These are phyloP conservation scores for Danaus chrysippus DNA, from an alignment of 2,888 invertebrate species.

Conservation along the genomic window DNA sequence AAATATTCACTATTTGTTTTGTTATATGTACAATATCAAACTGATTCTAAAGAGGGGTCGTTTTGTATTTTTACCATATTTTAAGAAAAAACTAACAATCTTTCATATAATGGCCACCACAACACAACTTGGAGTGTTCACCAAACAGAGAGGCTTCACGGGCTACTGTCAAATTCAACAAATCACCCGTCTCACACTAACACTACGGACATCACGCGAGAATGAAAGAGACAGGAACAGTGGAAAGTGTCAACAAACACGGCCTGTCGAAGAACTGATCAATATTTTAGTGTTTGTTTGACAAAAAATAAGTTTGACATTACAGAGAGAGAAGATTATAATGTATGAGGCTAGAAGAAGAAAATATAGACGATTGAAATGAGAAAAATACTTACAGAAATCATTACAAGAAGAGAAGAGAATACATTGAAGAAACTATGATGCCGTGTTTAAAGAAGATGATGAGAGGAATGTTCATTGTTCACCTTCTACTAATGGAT, in stretches of 20 bases:
- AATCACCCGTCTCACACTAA: slow-evolving; percentile 38
- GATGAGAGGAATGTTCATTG: no score
- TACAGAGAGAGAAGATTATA: slow-evolving; percentile 4
- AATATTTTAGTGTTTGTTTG: slow-evolving; percentile 26
- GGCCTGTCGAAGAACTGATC: slow-evolving; percentile 34
- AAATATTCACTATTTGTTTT: no score
- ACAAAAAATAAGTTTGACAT: slow-evolving; percentile 18
- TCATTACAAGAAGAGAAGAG: neutral
- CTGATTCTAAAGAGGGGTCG: no score
- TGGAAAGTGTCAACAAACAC: slow-evolving; percentile 58
- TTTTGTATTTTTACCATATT: neutral
- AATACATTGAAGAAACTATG: no score
- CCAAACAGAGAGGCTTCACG: slow-evolving; percentile 52
- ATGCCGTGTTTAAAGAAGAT: no score
- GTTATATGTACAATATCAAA: no score
- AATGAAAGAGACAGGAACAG: slow-evolving; percentile 34
- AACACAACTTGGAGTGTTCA: slow-evolving; percentile 44
- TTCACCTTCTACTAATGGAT: no score
- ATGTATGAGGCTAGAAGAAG: neutral
- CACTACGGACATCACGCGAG: slow-evolving; percentile 13
- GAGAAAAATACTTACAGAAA: neutral
- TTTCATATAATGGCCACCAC: neutral
- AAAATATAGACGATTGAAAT: neutral
- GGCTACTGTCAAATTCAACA: slow-evolving; percentile 67
- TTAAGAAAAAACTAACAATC: neutral